These are phyloP conservation scores for Caracal caracal DNA, from an alignment of 2,113 vertebrate species.

Conservation along the genomic window DNA sequence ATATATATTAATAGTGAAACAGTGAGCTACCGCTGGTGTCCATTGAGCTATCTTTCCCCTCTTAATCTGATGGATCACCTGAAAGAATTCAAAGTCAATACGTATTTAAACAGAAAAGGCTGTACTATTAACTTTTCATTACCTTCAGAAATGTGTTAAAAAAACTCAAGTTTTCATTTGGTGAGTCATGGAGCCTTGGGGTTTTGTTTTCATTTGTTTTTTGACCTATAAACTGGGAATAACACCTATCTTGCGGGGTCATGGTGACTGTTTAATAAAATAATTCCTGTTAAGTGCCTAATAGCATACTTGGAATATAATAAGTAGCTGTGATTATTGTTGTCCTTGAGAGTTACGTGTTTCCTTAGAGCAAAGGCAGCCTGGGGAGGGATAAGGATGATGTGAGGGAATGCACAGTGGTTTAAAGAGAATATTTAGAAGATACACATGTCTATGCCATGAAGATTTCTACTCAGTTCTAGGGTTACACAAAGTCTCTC, in stretches of 20 bases:
- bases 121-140: neutral
- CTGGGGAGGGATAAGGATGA: neutral
- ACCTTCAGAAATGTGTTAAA: neutral
- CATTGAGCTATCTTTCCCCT: neutral
- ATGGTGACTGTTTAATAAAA: neutral
- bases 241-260: neutral
- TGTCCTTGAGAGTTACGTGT: neutral
- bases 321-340: neutral
- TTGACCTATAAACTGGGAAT: neutral
- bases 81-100: neutral
- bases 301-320: neutral
- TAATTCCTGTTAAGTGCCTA: neutral
- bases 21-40: no score
- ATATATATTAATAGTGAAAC: neutral
- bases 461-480: conserved; percentile 34
- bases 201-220: neutral
- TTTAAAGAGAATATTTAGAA: neutral
- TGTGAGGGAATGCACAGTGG: neutral
- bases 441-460: neutral
- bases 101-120: neutral
- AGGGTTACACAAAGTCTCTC: conserved; percentile 13
- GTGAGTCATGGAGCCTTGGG: neutral
- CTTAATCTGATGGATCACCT: neutral
- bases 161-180: neutral
- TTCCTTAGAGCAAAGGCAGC: neutral